phyloP scores from a whole-genome alignment of 1,140 invertebrate species.

The Drepana arcuata region DNA sequence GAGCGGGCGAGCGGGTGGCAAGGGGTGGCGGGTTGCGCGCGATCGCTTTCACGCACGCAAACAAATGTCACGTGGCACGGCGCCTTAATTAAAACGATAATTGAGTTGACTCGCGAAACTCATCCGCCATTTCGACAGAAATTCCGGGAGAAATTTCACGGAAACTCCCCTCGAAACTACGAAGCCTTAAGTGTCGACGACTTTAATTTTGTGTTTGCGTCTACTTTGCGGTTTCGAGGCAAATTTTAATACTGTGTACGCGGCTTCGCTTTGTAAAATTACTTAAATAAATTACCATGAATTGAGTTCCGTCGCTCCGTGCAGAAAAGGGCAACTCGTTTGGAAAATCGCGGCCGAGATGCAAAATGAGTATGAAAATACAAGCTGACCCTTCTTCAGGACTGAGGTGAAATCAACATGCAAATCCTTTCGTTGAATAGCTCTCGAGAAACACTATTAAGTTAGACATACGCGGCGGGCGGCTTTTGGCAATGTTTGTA shows the following conservation, averaged over 20 bases:
- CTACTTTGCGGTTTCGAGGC: slow-evolving; percentile 61
- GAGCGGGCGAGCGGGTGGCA: slow-evolving; percentile 24
- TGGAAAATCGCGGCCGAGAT: slow-evolving; percentile 44
- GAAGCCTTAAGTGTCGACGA: slow-evolving; percentile 66
- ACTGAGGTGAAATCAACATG: too few relatives aligned
- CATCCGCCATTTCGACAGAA: slow-evolving; percentile 67
- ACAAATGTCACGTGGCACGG: slow-evolving; percentile 68
- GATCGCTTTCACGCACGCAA: slow-evolving; percentile 67
- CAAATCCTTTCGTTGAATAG: too few relatives aligned
- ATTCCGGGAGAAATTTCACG: slow-evolving; percentile 61
- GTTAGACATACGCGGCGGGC: too few relatives aligned
- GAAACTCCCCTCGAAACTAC: slow-evolving; percentile 58
- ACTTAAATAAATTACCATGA: slow-evolving; percentile 60
- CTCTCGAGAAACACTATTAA: too few relatives aligned
- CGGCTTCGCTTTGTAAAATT: slow-evolving; percentile 51
- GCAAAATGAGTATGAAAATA: too few relatives aligned
- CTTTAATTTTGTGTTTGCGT: slow-evolving; percentile 71
- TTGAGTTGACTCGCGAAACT: slow-evolving; percentile 70
- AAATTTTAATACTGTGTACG: slow-evolving; percentile 64
- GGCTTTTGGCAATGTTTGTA: too few relatives aligned
- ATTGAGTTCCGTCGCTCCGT: slow-evolving; percentile 45
- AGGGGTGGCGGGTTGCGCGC: slow-evolving; percentile 17
- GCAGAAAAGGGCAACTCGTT: slow-evolving; percentile 35
- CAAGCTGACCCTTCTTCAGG: too few relatives aligned
- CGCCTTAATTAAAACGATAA: slow-evolving; percentile 72